These are phyloP conservation scores for Hylaea fasciaria DNA, from an alignment of 2,888 invertebrate genomes.

Conservation along the genomic window DNA sequence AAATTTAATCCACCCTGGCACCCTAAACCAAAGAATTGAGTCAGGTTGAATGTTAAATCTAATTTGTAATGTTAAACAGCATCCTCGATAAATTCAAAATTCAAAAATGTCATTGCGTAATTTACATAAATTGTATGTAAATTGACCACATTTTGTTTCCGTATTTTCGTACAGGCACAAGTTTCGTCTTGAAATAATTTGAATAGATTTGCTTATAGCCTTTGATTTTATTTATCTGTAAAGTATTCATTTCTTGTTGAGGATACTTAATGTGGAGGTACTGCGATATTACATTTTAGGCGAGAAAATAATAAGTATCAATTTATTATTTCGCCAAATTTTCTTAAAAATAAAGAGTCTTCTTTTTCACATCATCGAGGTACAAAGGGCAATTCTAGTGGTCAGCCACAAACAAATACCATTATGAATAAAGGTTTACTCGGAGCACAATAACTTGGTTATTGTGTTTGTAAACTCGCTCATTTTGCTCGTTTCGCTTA, in stretches of 20 bases:
- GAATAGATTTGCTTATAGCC: background rate
- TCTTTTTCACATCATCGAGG: too few species aligned
- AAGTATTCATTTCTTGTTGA: too few species aligned
- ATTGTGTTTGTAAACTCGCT: background rate
- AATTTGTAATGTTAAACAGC: constrained; percentile 12
- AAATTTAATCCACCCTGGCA: too few species aligned
- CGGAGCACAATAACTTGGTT: background rate
- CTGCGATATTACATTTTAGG: too few species aligned
- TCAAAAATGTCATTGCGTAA: constrained; percentile 7
- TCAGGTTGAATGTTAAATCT: background rate
- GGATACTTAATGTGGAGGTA: too few species aligned
- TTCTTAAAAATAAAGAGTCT: too few species aligned
- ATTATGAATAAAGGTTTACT: too few species aligned
- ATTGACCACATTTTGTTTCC: constrained; percentile 24
- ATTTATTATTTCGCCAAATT: too few species aligned
- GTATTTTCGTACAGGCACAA: constrained; percentile 5
- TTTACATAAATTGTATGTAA: constrained; percentile 25
- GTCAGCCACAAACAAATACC: background rate
- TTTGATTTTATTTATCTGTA: too few species aligned
- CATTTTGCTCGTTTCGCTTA: constrained; percentile 1
- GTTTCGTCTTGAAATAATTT: background rate
- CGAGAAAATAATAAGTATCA: too few species aligned
- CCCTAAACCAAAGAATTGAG: too few species aligned
- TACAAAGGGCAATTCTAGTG: too few species aligned
- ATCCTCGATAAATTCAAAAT: constrained; percentile 9